These are phyloP conservation scores for Syngnathus typhle DNA, from an alignment of 2,113 vertebrate genomes.

Conservation along the genomic window DNA sequence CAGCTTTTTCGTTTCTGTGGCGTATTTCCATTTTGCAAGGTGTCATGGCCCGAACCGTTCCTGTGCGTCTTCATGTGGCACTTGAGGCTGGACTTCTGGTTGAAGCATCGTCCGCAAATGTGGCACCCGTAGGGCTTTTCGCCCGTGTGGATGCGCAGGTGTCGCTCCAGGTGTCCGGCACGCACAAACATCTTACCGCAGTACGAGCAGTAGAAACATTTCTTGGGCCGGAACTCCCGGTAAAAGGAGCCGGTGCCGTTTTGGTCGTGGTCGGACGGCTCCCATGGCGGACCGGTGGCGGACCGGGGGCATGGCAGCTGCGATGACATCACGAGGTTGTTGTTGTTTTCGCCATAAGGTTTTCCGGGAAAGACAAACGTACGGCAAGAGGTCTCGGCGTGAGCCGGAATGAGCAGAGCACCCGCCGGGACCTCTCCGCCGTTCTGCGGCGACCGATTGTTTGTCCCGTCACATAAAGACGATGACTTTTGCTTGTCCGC, in stretches of 20 bases:
- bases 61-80: constrained; percentile 66
- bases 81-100: constrained; percentile 68
- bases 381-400: constrained; percentile 36
- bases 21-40: neutral
- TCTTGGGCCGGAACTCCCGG: constrained; percentile 49
- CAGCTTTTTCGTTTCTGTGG: neutral
- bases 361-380: constrained; percentile 38
- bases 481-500: constrained; percentile 33
- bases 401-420: constrained; percentile 17
- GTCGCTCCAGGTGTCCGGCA: constrained; percentile 59
- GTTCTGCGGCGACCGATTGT: constrained; percentile 5
- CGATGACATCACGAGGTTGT: constrained; percentile 9
- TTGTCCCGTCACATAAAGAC: constrained; percentile 1
- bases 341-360: constrained; percentile 22
- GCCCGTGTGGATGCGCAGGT: constrained; percentile 66
- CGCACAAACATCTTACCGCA: constrained; percentile 66
- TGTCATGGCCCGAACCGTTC: constrained; percentile 27
- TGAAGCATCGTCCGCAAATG: constrained; percentile 66
- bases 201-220: constrained; percentile 59
- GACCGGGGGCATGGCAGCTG: constrained; percentile 12
- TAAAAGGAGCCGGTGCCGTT: constrained; percentile 15
- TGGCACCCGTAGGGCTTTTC: constrained; percentile 69
- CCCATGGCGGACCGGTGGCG: neutral
- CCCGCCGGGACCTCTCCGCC: constrained; percentile 14
- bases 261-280: constrained; percentile 7